A percentile compares a stretch with the other conserved stretches of the same genome.
phyloP scores from a whole-genome alignment of 2,113 vertebrate species.

The Triplophysa rosa region DNA sequence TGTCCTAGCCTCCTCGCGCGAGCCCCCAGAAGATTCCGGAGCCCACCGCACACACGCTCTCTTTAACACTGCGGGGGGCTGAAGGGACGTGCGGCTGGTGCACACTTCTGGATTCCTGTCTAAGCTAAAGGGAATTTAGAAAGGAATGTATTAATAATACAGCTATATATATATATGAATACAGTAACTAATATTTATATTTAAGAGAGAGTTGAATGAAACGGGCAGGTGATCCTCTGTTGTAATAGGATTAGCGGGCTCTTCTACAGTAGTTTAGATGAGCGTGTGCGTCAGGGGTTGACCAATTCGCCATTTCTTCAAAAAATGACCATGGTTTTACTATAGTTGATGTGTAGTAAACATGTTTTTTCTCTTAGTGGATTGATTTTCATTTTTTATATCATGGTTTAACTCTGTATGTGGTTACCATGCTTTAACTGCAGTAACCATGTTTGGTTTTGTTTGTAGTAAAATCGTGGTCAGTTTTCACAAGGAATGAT shows the following conservation, averaged over 20 bases:
- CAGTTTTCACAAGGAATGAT: background rate
- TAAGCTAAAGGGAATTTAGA: slow-evolving; percentile 64
- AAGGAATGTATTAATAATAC: slow-evolving; percentile 74
- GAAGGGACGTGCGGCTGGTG: slow-evolving; percentile 4
- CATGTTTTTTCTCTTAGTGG: too few species aligned
- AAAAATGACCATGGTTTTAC: too few species aligned
- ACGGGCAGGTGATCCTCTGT: slow-evolving; percentile 60
- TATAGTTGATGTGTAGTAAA: too few species aligned
- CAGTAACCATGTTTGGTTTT: too few species aligned
- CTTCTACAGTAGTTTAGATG: slow-evolving; percentile 45
- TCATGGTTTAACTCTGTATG: too few species aligned
- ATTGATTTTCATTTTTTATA: too few species aligned
- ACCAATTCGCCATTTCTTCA: background rate
- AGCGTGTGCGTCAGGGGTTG: slow-evolving; percentile 29
- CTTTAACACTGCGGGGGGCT: slow-evolving; percentile 37
- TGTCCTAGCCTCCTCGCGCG: slow-evolving; percentile 76
- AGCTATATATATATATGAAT: background rate
- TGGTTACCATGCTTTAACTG: too few species aligned
- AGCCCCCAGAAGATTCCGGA: slow-evolving; percentile 21
- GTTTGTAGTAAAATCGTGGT: too few species aligned
- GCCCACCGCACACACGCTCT: slow-evolving; percentile 46
- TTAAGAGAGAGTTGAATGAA: slow-evolving; percentile 66
- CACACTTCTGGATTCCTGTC: slow-evolving; percentile 54
- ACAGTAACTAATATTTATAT: slow-evolving; percentile 72
- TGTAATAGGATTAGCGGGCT: slow-evolving; percentile 66